Conservation (phyloP, 2,113 vertebrate genomes). For the Alectura lathami region DNA sequence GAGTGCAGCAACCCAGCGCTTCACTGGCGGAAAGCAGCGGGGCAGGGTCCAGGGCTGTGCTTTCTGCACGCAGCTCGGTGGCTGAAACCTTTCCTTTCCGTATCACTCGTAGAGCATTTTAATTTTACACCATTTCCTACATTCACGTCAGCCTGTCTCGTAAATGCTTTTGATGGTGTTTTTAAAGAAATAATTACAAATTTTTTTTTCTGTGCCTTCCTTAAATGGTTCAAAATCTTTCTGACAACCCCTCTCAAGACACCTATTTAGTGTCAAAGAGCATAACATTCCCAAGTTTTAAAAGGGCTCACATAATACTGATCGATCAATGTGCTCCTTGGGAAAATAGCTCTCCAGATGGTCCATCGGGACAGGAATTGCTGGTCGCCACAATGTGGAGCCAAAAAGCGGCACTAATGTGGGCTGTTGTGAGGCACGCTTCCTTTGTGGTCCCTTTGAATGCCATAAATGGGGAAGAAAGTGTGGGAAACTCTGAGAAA, state of each 20-base stretch:
- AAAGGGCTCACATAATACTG: constrained; percentile 62
- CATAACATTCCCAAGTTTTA: constrained; percentile 71
- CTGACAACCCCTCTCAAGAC: constrained; percentile 48
- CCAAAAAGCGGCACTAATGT: constrained; percentile 87
- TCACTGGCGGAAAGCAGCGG: neutral
- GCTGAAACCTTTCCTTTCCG: neutral
- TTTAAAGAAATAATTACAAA: constrained; percentile 14
- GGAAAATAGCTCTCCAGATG: constrained; percentile 85
- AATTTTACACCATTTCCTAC: neutral
- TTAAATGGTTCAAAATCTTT: constrained; percentile 60
- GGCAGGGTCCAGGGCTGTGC: neutral
- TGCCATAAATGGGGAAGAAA: constrained; percentile 81
- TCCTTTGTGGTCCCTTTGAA: constrained; percentile 82
- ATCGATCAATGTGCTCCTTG: constrained; percentile 72
- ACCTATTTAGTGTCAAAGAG: constrained; percentile 74
- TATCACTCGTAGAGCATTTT: neutral
- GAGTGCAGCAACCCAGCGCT: neutral
- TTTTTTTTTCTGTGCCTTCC: neutral
- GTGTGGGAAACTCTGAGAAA: constrained; percentile 89
- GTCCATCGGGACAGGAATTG: constrained; percentile 73
- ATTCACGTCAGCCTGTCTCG: neutral
- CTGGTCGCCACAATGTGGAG: constrained; percentile 75
- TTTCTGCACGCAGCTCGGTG: neutral
- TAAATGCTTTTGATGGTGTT: neutral
- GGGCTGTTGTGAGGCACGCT: constrained; percentile 92